phyloP scores from a whole-genome alignment of 2,888 invertebrate species.

The Eugnorisma glareosa region DNA sequence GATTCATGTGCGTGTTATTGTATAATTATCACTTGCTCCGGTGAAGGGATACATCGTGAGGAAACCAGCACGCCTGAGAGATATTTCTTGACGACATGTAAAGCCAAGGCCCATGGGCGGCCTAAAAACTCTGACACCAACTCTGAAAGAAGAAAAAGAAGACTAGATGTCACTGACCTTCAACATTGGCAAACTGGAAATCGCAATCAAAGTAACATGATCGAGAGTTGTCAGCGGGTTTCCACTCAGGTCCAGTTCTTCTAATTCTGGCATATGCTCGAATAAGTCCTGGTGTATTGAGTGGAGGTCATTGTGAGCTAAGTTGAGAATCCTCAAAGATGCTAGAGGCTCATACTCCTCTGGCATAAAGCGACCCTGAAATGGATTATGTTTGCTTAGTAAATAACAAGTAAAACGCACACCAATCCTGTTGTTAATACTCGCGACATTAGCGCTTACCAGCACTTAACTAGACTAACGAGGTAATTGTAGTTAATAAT shows the following conservation, averaged over 20 bases:
- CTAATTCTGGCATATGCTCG: conserved; percentile 93
- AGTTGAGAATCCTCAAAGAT: conserved; percentile 90
- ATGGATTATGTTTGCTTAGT: conserved; percentile 2
- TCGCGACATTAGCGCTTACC: not conserved
- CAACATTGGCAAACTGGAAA: conserved; percentile 91
- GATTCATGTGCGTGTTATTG: too few relatives aligned
- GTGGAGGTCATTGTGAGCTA: conserved; percentile 93
- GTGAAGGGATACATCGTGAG: too few relatives aligned
- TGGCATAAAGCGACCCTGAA: conserved; percentile 90
- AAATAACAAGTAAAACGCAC: not conserved
- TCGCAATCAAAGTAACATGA: conserved; percentile 91
- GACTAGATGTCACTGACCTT: conserved; percentile 89
- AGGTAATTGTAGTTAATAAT: too few relatives aligned
- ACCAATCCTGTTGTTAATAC: not conserved
- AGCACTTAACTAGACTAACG: not conserved
- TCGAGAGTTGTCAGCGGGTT: conserved; percentile 94
- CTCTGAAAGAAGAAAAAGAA: too few relatives aligned
- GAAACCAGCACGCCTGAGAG: too few relatives aligned
- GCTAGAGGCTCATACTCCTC: conserved; percentile 91
- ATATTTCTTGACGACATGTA: too few relatives aligned
- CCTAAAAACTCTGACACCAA: too few relatives aligned
- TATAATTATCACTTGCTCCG: too few relatives aligned
- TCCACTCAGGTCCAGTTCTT: conserved; percentile 92
- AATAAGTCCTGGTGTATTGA: conserved; percentile 93
- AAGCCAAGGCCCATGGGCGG: too few relatives aligned